Evolutionary conservation across 2,113 vertebrate species (phyloP).

Genomic region (Perccottus glenii): DNA sequence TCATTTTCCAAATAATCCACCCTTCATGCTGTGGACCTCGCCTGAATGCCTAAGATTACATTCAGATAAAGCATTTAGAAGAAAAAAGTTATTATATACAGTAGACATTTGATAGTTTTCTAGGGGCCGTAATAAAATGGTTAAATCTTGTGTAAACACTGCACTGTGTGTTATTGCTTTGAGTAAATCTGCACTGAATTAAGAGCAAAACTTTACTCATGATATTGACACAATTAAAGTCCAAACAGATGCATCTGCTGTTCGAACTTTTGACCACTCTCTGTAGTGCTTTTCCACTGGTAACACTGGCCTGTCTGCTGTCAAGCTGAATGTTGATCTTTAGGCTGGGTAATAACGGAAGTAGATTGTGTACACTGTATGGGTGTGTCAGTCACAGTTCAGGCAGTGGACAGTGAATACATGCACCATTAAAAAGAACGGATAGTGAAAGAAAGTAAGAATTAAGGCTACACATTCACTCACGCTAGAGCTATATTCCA

Average conservation of each 20-base stretch:
- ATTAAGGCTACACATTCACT: neutral
- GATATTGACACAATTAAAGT: neutral
- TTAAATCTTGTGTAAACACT: constrained; percentile 10
- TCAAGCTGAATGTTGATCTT: constrained; percentile 38
- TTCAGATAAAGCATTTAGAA: neutral
- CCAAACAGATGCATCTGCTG: neutral
- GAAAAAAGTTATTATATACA: neutral
- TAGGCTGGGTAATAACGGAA: constrained; percentile 66
- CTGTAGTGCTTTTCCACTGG: constrained; percentile 28
- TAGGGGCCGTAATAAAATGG: neutral
- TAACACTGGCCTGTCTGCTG: neutral
- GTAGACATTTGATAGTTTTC: neutral
- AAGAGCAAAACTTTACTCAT: neutral
- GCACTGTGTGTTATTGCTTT: neutral
- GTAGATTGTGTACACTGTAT: constrained; percentile 68
- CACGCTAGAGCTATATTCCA: neutral
- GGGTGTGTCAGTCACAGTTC: constrained; percentile 72
- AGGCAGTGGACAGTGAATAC: constrained; percentile 29
- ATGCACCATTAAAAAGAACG: constrained; percentile 8
- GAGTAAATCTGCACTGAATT: neutral
- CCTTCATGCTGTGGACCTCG: too few species aligned
- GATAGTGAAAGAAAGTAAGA: constrained; percentile 7
- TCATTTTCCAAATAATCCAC: too few species aligned
- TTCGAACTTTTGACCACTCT: constrained; percentile 30
- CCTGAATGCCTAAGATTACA: neutral